Base-by-base conservation (phyloP, 2,113 vertebrate genomes). In the Rhineura floridana region DNA sequence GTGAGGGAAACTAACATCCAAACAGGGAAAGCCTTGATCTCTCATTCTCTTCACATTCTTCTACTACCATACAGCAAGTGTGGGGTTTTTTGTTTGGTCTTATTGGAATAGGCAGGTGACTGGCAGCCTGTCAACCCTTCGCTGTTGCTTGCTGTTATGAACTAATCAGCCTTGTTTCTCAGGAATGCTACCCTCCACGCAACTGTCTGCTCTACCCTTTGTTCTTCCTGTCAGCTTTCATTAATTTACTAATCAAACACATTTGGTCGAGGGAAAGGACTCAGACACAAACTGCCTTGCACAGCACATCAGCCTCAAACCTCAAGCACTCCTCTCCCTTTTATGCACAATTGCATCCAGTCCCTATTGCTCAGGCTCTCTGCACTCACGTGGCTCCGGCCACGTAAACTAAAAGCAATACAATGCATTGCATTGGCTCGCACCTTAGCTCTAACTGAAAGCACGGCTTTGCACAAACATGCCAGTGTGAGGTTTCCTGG, bases 181-280 rank as follows among this genome's bases (percentile, higher is more conserved):
- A 39, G 73, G 73, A 75, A 83, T 39, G 81, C 46, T 50, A 83
- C 72, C 81, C 81, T 76, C 69, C 62, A 44, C 10, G 48, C 65
- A 82, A 83, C 81, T 82, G 80, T 83, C 81, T 82, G 72, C 87
- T 88, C 81, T 77, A 77, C 55, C 81, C 81, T 88, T 88, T 88
- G 87, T 88, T 88, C 87, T 83, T 76, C 55, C 62, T 88, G 87
- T 88, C 81, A 15, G 87, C 44, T 88, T 88, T 88, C 87, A 88
- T 88, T 83, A 88, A 88, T 88, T 76, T 88, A 88, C 83, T 88
- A 88, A 88, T 83, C 87, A 88, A 88, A 83, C 81, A 88, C 81
- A 63, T 77, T 33, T 52, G 80, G 55, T 17, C 12, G 44, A 7
- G 55, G 69, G 12, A 39, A 23, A 80, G n/a, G 1, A 65, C 62